phyloP scores from a whole-genome alignment of 2,888 invertebrate genomes.

The Sesamia inferens region DNA sequence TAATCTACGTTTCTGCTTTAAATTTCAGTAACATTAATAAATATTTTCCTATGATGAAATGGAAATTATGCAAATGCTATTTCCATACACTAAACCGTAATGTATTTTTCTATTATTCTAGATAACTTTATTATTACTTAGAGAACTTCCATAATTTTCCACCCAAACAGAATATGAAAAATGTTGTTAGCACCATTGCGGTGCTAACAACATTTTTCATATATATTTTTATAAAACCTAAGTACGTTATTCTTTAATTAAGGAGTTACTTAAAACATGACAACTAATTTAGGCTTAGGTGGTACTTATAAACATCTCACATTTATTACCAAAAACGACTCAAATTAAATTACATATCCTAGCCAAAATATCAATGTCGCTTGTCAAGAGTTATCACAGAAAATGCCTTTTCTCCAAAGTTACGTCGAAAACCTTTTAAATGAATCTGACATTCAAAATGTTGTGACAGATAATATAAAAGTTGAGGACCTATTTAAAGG shows the following conservation, averaged over 20 bases:
- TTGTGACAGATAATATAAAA: constrained; percentile 27
- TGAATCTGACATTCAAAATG: constrained; percentile 37
- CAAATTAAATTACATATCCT: constrained; percentile 13
- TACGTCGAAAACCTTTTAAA: constrained; percentile 50
- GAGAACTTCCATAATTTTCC: neutral
- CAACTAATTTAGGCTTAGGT: constrained; percentile 10
- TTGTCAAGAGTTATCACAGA: constrained; percentile 38
- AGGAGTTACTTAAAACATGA: neutral
- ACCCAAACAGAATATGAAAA: neutral
- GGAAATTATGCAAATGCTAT: constrained; percentile 4
- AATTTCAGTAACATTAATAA: constrained; percentile 1
- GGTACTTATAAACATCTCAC: constrained; percentile 3
- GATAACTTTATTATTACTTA: neutral
- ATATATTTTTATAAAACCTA: constrained; percentile 6
- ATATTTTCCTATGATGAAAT: constrained; percentile 17
- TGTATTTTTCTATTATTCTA: constrained; percentile 3
- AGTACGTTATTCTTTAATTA: neutral
- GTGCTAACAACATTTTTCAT: too few relatives aligned
- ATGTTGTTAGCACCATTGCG: neutral
- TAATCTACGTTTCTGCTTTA: constrained; percentile 15
- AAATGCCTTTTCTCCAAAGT: constrained; percentile 29
- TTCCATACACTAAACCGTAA: neutral
- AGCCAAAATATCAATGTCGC: constrained; percentile 25
- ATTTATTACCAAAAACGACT: constrained; percentile 28
- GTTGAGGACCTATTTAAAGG: constrained; percentile 17